Conservation (phyloP, 2,797 vertebrate genomes). For the Sebastes baramenuke region DNA sequence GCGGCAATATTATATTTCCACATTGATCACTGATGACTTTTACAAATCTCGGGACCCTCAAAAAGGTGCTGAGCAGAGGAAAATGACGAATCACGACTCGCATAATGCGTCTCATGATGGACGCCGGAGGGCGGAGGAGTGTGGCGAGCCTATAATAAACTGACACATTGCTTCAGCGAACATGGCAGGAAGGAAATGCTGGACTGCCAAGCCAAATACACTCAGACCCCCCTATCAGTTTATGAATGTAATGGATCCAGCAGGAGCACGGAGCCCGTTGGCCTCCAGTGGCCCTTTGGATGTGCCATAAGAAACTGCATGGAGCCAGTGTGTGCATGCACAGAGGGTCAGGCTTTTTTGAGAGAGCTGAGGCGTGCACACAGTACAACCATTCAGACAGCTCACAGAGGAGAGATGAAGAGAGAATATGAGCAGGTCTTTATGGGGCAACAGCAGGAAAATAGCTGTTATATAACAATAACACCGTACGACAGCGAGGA, state of each 20-base stretch:
- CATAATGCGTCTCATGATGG: constrained; percentile 32
- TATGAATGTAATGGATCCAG: constrained; percentile 69
- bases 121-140: constrained; percentile 34
- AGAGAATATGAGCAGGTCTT: constrained; percentile 22
- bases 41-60: constrained; percentile 37
- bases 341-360: constrained; percentile 6
- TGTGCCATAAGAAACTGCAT: constrained; percentile 36
- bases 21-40: constrained; percentile 45
- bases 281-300: constrained; percentile 49
- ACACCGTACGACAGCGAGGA: not conserved
- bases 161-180: constrained; percentile 63
- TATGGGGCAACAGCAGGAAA: constrained; percentile 33
- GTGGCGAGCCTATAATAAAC: constrained; percentile 42
- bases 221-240: constrained; percentile 54
- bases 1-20: constrained; percentile 8
- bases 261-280: constrained; percentile 45
- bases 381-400: constrained; percentile 36
- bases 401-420: constrained; percentile 42
- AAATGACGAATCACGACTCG: constrained; percentile 17
- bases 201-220: constrained; percentile 64
- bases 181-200: constrained; percentile 65
- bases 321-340: constrained; percentile 6
- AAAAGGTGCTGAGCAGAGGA: constrained; percentile 48
- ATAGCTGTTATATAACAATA: constrained; percentile 36
- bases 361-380: constrained; percentile 32